Base-by-base conservation (phyloP, 2,888 invertebrate species). In the Endotricha flammealis region DNA sequence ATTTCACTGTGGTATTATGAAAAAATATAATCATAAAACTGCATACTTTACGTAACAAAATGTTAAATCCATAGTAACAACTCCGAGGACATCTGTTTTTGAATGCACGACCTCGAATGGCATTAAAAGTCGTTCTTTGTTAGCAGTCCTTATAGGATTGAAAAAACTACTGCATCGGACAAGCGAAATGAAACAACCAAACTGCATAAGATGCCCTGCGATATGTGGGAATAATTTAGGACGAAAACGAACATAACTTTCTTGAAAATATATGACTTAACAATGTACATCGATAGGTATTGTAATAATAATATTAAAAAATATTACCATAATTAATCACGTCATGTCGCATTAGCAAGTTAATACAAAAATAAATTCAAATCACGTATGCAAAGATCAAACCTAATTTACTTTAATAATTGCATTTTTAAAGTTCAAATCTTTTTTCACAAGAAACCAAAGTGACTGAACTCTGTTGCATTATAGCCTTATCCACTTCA, bases 391-490 rank as follows among this genome's bases (percentile, higher is more conserved):
- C 12, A 27, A 12, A 27, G 27, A 8, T 27, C 12, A 36, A 36
- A 39, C 28, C 16, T 29, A 29, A 34, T 29, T 33, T 38, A 16
- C 34, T 23, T n/a, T 23, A 13, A 32, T 34, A 28, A 41, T 45
- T 42, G 38, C 40, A 44, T 49, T 41, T n/a, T 39, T 32, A 43
- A 44, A 38, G 39, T 53, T 37, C 12, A 41, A 38, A 29, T 33
- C 22, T 24, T 42, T 53, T 58, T 58, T 57, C 32, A 48, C 45
- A 49, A 46, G 35, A 53, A 54, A 44, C 42, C 46, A 44, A 56
- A 49, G 48, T 57, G 50, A 53, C 53, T 64, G 56, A 64, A 57
- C 52, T 47, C 47, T 36, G 41, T 51, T 46, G 48, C 36, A 44
- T 44, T 40, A 41, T 32, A 20, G 37, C 38, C 37, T 40, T 25